These are phyloP conservation scores for Eptesicus fuscus DNA, from an alignment of 2,113 vertebrate genomes.

Conservation along the genomic window DNA sequence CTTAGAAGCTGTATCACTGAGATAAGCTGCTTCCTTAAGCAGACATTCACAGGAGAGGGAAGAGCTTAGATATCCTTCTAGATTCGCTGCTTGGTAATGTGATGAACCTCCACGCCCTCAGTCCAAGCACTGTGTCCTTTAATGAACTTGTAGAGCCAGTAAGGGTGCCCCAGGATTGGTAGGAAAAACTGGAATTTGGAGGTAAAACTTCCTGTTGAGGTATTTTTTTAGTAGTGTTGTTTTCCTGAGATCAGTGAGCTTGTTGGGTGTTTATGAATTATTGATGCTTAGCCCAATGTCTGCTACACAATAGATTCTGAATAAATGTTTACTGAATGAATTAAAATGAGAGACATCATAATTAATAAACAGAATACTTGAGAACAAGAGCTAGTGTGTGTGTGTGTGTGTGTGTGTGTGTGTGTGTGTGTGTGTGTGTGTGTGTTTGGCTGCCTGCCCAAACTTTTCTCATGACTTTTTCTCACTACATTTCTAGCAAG, in stretches of 20 bases:
- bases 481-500: background rate
- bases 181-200: constrained; percentile 44
- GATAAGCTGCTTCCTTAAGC: background rate
- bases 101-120: background rate
- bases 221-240: background rate
- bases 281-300: background rate
- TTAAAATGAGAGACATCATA: background rate
- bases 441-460: background rate
- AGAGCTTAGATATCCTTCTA: background rate
- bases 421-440: background rate
- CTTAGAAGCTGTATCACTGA: rapidly evolving
- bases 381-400: background rate
- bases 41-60: background rate
- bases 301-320: background rate
- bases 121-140: background rate
- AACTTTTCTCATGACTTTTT: background rate
- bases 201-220: background rate
- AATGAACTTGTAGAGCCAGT: background rate
- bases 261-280: background rate
- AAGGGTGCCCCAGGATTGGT: background rate
- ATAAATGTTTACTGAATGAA: background rate
- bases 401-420: background rate
- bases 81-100: background rate
- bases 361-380: background rate
- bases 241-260: background rate